Base-by-base conservation (phyloP, 2,113 vertebrate genomes). In the Alaudala cheleensis region DNA sequence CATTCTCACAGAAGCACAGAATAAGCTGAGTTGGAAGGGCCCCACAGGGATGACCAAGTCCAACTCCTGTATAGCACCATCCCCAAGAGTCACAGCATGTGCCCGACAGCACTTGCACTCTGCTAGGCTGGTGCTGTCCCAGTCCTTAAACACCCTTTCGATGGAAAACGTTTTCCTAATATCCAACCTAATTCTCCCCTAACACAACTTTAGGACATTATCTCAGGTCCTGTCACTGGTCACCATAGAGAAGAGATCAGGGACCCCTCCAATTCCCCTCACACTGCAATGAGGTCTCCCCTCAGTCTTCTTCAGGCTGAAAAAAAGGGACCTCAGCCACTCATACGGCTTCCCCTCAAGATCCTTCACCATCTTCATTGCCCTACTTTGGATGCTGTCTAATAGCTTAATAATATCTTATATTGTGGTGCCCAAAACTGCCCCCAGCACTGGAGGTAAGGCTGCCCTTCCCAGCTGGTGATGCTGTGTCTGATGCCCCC, bases 391-490 rank as follows among this genome's bases (percentile, higher is more conserved):
- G 14, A 18, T 17, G 17, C 13, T 51, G 4, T 70, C 25, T 21
- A 25, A 37, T 12, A 44, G 37, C 16, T 51, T 61, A 44, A 61
- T 13, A 44, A 8, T 6, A 24, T 58, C 22, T 81, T 69, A 7
- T 3, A 15, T 71, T 71, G 56, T 37, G 25, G n/a, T 0, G 0
- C 28, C 2, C 4, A 39, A 8, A 65, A 10, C 23, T 65, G 60
- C 5, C 2, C 58, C 2, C 23, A 74, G 70, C 19, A 20, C 42
- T 28, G 0, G 3, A 39, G n/a, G 23, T 47, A 69, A 56, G 42
- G 60, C 60, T 65, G 19, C 34, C 42, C 20, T 56, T 23, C 34
- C 34, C 0, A 0, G 81, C 40, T 67, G 50, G 10, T 0, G 1
- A 39, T 64, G 40, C 58, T 74, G 58, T 6, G 8, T 14, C 58